Conservation (phyloP, 1,140 invertebrate species). For the Dendrolimus kikuchii region DNA sequence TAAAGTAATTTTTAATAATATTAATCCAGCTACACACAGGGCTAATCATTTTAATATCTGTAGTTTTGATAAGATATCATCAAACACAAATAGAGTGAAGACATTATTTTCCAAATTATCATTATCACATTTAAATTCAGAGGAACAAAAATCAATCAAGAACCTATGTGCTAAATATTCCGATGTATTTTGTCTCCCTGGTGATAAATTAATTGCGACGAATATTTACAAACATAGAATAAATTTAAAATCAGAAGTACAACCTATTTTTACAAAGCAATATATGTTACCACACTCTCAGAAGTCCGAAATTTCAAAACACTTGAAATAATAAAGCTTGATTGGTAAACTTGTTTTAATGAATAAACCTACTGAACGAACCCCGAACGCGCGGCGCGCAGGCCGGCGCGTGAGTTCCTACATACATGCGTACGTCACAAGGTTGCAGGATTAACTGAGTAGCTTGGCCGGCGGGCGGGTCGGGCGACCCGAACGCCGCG, state of each 20-base stretch:
- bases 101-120: conserved; percentile 16
- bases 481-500: too few species aligned
- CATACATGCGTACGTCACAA: too few species aligned
- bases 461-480: too few species aligned
- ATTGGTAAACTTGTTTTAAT: too few species aligned
- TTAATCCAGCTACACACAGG: conserved; percentile 11
- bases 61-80: conserved; percentile 9
- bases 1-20: conserved; percentile 7
- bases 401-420: too few species aligned
- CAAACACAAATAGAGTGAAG: conserved; percentile 13
- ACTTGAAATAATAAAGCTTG: too few species aligned
- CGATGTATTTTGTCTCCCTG: conserved; percentile 24
- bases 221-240: conserved; percentile 25
- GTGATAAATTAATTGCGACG: conserved; percentile 23
- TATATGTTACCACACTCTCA: conserved; percentile 27
- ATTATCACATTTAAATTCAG: conserved; percentile 22
- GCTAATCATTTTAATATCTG: conserved; percentile 16
- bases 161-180: conserved; percentile 31
- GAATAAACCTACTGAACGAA: too few species aligned
- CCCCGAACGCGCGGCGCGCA: too few species aligned
- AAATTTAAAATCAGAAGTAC: conserved; percentile 16
- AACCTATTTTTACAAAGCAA: conserved; percentile 27
- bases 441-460: too few species aligned
- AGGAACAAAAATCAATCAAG: conserved; percentile 22
- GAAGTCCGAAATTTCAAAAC: conserved; percentile 15